Evolutionary conservation across 2,113 vertebrate species (phyloP).

Genomic region (Trichomycterus rosablanca): DNA sequence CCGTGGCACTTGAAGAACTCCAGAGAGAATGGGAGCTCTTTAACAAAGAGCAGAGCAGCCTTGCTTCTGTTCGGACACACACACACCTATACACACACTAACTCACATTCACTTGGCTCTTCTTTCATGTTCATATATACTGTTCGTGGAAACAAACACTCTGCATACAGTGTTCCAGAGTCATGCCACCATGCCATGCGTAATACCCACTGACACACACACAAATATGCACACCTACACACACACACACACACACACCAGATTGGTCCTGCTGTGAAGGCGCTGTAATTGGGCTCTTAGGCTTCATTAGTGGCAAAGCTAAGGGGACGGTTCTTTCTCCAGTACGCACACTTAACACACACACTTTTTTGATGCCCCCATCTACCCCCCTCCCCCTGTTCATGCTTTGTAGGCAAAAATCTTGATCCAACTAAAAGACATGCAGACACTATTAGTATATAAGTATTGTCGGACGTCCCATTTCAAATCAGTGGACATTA

Average conservation of each 20-base stretch:
- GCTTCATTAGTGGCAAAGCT: slow-evolving; percentile 50
- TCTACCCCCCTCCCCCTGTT: not conserved
- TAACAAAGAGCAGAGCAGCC: slow-evolving; percentile 51
- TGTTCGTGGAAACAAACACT: slow-evolving; percentile 22
- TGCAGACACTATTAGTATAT: not conserved
- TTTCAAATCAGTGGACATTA: too few species aligned
- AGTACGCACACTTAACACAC: not conserved
- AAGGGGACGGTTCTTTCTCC: slow-evolving; percentile 31
- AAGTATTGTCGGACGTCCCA: too few species aligned
- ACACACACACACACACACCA: slow-evolving; percentile 34
- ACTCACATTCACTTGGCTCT: not conserved
- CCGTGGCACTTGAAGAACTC: slow-evolving; percentile 42
- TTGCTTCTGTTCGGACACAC: slow-evolving; percentile 43
- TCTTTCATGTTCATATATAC: not conserved
- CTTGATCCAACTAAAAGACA: not conserved
- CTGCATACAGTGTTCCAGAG: not conserved
- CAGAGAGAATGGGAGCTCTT: slow-evolving; percentile 44
- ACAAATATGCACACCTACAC: slow-evolving; percentile 22
- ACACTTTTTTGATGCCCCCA: slow-evolving; percentile 17
- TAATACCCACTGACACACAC: slow-evolving; percentile 20
- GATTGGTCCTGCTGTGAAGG: slow-evolving; percentile 41
- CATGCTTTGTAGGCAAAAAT: slow-evolving; percentile 12
- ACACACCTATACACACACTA: slow-evolving; percentile 18
- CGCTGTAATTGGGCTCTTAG: slow-evolving; percentile 51
- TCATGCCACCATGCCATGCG: slow-evolving; percentile 10